These are phyloP conservation scores for Oreonectes daqikongensis DNA, from an alignment of 2,797 vertebrate genomes.

Conservation along the genomic window DNA sequence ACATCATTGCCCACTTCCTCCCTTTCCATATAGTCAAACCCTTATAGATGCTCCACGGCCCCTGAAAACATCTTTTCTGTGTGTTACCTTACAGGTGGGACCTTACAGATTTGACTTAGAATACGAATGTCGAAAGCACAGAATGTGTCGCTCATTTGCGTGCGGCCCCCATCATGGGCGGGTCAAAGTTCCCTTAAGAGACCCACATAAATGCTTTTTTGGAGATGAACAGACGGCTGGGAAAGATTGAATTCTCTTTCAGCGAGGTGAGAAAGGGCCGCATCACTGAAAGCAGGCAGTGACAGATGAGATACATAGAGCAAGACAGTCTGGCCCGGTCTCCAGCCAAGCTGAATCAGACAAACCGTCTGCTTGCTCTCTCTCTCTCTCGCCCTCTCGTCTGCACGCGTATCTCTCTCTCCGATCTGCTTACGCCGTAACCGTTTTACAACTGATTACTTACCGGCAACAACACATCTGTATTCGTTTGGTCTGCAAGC, in stretches of 20 bases:
- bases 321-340: slow-evolving; percentile 75
- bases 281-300: slow-evolving; percentile 76
- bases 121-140: too few species aligned
- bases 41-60: slow-evolving; percentile 1
- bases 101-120: slow-evolving; percentile 70
- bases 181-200: slow-evolving; percentile 64
- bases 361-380: slow-evolving; percentile 74
- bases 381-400: slow-evolving; percentile 56
- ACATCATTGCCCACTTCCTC: slow-evolving; percentile 32
- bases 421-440: slow-evolving; percentile 71
- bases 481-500: slow-evolving; percentile 72
- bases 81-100: slow-evolving; percentile 52
- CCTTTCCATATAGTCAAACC: slow-evolving; percentile 21
- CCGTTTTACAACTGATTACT: slow-evolving; percentile 52
- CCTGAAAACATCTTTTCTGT: slow-evolving; percentile 47
- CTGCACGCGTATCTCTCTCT: slow-evolving; percentile 64
- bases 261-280: slow-evolving; percentile 56
- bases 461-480: slow-evolving; percentile 73
- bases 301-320: slow-evolving; percentile 80
- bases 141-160: slow-evolving; percentile 66
- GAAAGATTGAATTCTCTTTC: slow-evolving; percentile 75
- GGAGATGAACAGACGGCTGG: slow-evolving; percentile 73
- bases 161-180: slow-evolving; percentile 66
- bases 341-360: slow-evolving; percentile 78
- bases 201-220: slow-evolving; percentile 72